A percentile compares a stretch with the other conserved stretches of the same genome.
phyloP scores from a whole-genome alignment of 2,888 invertebrate species.

The Smittia aterrima region DNA sequence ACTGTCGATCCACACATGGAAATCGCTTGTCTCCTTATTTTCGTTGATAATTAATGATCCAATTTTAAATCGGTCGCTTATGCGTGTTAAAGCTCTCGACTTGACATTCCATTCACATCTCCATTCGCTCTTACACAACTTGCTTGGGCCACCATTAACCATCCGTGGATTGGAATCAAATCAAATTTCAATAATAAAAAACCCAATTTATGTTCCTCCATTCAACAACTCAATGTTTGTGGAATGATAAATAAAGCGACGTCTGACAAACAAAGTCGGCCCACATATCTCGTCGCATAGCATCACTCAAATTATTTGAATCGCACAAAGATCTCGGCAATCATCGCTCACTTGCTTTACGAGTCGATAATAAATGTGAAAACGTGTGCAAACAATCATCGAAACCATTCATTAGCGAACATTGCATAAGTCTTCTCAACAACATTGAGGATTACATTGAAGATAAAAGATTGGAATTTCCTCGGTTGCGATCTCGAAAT shows the following conservation, averaged over 20 bases:
- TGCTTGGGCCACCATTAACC: not conserved
- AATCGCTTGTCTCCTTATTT: not conserved
- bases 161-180: constrained; percentile 9
- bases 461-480: not conserved
- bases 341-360: not conserved
- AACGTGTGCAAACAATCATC: constrained; percentile 27
- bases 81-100: not conserved
- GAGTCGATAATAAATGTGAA: constrained; percentile 15
- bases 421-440: not conserved
- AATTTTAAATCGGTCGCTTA: not conserved
- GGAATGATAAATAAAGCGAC: not conserved
- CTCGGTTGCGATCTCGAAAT: not conserved
- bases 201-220: not conserved
- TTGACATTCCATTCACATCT: not conserved
- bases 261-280: not conserved
- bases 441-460: not conserved
- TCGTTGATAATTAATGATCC: constrained; percentile 5
- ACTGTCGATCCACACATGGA: not conserved
- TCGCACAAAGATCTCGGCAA: constrained; percentile 11
- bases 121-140: not conserved
- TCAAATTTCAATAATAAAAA: constrained; percentile 11
- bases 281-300: not conserved
- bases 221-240: not conserved
- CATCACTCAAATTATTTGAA: not conserved
- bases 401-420: constrained; percentile 14